A percentile compares a stretch with the other conserved stretches of the same genome.
Evolutionary conservation across 1,140 invertebrate genomes (phyloP).

Genomic region (Drosophila pectinifera): DNA sequence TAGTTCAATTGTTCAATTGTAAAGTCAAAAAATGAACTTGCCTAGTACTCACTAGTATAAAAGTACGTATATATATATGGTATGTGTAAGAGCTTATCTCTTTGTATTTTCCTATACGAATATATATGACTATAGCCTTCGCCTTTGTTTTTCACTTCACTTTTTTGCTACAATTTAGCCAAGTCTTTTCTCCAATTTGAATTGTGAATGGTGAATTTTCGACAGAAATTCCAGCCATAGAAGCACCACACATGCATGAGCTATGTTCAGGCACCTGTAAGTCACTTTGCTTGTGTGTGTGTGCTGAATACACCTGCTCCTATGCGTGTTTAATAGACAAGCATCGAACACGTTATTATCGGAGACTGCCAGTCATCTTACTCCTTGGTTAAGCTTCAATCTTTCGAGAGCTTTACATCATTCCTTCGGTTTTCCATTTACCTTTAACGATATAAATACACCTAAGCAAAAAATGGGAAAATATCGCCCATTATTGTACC

Average conservation of each 20-base stretch:
- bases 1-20: too few species aligned
- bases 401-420: constrained; percentile 24
- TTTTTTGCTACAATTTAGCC: background rate
- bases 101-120: background rate
- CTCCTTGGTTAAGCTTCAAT: constrained; percentile 18
- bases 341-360: constrained; percentile 40
- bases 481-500: too few species aligned
- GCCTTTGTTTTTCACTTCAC: background rate
- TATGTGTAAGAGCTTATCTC: background rate
- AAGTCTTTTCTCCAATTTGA: background rate
- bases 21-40: too few species aligned
- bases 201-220: constrained; percentile 7
- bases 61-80: too few species aligned
- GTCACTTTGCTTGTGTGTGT: background rate
- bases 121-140: too few species aligned
- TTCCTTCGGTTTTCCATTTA: background rate
- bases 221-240: constrained; percentile 2
- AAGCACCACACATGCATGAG: background rate
- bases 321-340: constrained; percentile 11
- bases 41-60: too few species aligned
- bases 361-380: constrained; percentile 9
- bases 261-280: constrained; percentile 2
- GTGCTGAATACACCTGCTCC: constrained; percentile 8
- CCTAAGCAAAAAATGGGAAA: background rate
- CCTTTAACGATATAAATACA: background rate